These are phyloP conservation scores for Clytia hemisphaerica DNA, from an alignment of 30 jellyfish, hydroid and myxozoan species.

Conservation along the genomic window DNA sequence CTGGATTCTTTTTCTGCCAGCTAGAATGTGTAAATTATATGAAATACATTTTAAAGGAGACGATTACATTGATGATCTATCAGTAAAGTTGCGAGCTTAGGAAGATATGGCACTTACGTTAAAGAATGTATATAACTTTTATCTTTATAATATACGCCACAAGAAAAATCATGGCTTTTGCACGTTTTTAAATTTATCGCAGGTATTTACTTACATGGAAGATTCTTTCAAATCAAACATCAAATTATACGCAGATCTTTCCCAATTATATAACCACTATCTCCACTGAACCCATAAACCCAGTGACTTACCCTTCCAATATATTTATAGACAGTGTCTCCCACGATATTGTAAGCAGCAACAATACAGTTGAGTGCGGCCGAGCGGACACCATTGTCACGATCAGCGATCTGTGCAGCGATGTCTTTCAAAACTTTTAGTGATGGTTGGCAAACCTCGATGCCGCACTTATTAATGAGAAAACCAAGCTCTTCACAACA, in stretches of 20 bases:
- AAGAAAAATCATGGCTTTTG: no score
- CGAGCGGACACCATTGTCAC: constrained; percentile 97
- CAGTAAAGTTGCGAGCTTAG: no score
- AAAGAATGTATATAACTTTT: no score
- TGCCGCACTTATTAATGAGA: constrained; percentile 57
- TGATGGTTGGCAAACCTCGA: constrained; percentile 87
- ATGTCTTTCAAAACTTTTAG: constrained; percentile 80
- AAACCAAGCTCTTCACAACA: constrained; percentile 80
- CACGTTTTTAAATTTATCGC: no score
- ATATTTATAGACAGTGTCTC: constrained; percentile 70
- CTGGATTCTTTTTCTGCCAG: constrained; percentile 77
- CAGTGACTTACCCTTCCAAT: constrained; percentile 79
- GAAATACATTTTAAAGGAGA: not conserved
- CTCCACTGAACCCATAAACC: not conserved
- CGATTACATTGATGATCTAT: not conserved
- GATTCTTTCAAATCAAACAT: no score
- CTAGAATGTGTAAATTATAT: constrained; percentile 13
- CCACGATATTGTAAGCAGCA: constrained; percentile 75
- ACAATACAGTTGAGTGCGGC: constrained; percentile 87
- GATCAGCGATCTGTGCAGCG: constrained; percentile 87
- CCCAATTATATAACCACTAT: not conserved
- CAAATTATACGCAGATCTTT: no score
- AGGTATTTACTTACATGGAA: no score
- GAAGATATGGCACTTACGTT: no score
- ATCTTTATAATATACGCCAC: no score